A percentile compares a stretch with the other conserved stretches of the same genome.
Conservation (phyloP, 2,797 vertebrate species). For the Picus viridis region DNA sequence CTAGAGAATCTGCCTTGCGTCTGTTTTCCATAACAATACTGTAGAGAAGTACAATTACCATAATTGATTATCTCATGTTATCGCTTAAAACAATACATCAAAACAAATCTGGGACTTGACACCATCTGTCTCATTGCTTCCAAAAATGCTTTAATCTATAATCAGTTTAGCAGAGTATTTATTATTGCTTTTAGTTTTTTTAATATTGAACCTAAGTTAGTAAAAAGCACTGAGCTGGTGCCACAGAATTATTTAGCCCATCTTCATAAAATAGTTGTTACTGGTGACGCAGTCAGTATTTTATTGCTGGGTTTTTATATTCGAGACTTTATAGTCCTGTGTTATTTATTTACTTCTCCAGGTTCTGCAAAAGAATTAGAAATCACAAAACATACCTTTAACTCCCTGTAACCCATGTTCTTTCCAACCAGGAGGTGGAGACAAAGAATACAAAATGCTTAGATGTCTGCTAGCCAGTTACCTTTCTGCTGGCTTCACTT, state of each 20-base stretch:
- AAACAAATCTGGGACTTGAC: neutral
- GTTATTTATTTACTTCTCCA: neutral
- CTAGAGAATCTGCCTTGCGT: neutral
- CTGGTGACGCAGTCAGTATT: neutral
- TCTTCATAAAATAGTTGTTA: neutral
- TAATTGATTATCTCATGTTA: neutral
- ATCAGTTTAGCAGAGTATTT: neutral
- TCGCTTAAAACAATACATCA: neutral
- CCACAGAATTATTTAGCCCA: neutral
- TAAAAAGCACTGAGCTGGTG: neutral
- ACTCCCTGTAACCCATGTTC: neutral
- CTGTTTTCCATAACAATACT: neutral
- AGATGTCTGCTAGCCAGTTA: neutral
- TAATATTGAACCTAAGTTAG: neutral
- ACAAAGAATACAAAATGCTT: conserved; percentile 52
- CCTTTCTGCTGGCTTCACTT: neutral
- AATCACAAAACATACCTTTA: neutral
- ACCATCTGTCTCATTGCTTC: neutral
- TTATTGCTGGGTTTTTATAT: neutral
- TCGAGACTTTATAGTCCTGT: neutral
- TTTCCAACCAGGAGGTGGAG: conserved; percentile 54
- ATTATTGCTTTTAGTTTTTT: neutral
- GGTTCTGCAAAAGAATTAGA: neutral
- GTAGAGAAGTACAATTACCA: neutral
- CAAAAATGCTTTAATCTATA: neutral